These are phyloP conservation scores for Arbacia lixula DNA, from an alignment of 53 echinoderm and acorn worm species.

Conservation along the genomic window DNA sequence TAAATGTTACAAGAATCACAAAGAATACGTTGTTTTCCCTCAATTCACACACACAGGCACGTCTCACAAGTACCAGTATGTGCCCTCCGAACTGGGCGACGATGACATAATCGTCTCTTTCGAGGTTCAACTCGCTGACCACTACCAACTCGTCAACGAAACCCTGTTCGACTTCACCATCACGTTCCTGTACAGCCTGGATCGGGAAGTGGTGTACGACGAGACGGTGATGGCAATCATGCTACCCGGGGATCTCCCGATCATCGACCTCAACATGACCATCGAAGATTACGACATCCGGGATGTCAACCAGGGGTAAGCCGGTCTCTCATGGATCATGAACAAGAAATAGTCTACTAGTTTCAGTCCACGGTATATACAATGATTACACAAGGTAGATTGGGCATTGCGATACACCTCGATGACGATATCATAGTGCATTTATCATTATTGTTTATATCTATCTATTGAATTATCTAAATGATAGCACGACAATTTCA, in stretches of 20 bases:
- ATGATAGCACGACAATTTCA: too few relatives aligned
- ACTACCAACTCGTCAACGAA: slow-evolving; percentile 70
- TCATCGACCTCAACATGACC: slow-evolving; percentile 76
- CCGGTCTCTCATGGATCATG: too few relatives aligned
- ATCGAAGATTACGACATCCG: slow-evolving; percentile 76
- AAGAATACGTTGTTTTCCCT: too few relatives aligned
- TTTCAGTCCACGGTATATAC: too few relatives aligned
- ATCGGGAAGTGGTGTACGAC: slow-evolving; percentile 51
- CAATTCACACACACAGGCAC: slow-evolving; percentile 49
- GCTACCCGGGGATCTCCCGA: slow-evolving; percentile 66
- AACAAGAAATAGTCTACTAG: too few relatives aligned
- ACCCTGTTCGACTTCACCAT: slow-evolving; percentile 70
- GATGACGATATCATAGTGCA: too few relatives aligned
- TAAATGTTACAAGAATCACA: too few relatives aligned
- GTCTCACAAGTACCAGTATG: slow-evolving; percentile 79
- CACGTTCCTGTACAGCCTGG: slow-evolving; percentile 76
- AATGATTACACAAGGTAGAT: too few relatives aligned
- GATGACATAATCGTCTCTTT: slow-evolving; percentile 83
- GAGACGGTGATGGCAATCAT: slow-evolving; percentile 67
- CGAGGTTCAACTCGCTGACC: slow-evolving; percentile 88
- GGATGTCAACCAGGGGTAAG: slow-evolving; percentile 83
- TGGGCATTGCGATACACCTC: too few relatives aligned
- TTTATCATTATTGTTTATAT: too few relatives aligned
- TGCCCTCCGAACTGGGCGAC: slow-evolving; percentile 61
- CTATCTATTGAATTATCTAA: too few relatives aligned